Conservation (phyloP, 2,113 vertebrate genomes). For the Mola mola region DNA sequence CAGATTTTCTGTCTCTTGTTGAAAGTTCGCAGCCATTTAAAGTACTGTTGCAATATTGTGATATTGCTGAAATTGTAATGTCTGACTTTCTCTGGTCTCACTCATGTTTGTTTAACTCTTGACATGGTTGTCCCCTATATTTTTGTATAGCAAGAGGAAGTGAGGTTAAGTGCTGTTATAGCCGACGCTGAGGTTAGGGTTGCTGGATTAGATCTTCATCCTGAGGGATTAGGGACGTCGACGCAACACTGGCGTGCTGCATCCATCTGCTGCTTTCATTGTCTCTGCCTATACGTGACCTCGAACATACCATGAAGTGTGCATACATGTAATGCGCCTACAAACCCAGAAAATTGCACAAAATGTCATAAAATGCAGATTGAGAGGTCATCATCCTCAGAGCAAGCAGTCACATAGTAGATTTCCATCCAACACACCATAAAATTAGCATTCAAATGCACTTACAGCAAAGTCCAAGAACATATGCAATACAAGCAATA, state of each 20-base stretch:
- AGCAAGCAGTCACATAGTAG: not conserved
- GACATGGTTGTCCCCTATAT: slow-evolving; percentile 2
- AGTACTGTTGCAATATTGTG: too few relatives aligned
- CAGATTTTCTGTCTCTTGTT: too few relatives aligned
- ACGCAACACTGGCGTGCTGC: not conserved
- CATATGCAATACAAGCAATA: too few relatives aligned
- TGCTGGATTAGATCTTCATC: slow-evolving; percentile 48
- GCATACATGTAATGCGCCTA: not conserved
- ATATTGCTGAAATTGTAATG: too few relatives aligned
- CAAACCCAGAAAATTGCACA: not conserved
- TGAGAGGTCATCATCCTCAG: not conserved
- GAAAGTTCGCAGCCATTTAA: too few relatives aligned
- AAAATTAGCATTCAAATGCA: too few relatives aligned
- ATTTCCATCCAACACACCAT: too few relatives aligned
- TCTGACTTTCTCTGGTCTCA: not conserved
- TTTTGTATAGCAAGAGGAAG: slow-evolving; percentile 32
- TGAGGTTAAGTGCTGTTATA: slow-evolving; percentile 39
- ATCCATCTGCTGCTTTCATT: not conserved
- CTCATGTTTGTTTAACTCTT: not conserved
- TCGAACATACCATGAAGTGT: too few relatives aligned
- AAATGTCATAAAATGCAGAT: not conserved
- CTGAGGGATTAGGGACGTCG: slow-evolving; percentile 50
- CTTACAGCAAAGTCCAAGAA: too few relatives aligned
- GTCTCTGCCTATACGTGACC: too few relatives aligned
- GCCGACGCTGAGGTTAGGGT: slow-evolving; percentile 37